Percentiles rank a stretch among this genome's conserved stretches.
These are phyloP conservation scores for Lateolabrax maculatus DNA, from an alignment of 2,797 vertebrate genomes.

Conservation along the genomic window DNA sequence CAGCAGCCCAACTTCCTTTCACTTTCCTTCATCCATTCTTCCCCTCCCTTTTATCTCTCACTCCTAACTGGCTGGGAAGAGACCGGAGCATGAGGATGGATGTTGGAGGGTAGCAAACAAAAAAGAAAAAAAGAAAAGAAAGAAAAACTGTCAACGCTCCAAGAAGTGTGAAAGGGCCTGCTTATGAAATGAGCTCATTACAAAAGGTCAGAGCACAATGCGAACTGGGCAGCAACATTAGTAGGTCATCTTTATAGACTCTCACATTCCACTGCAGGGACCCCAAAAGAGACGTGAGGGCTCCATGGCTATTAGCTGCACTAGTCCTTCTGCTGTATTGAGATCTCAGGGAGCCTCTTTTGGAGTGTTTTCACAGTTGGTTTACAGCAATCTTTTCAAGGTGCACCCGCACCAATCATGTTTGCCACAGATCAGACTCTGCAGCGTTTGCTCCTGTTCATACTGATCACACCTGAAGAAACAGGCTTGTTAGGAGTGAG, in stretches of 20 bases:
- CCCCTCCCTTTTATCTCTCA: not conserved
- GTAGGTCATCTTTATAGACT: constrained; percentile 38
- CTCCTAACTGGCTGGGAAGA: not conserved
- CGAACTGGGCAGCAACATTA: constrained; percentile 35
- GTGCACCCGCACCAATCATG: constrained; percentile 1
- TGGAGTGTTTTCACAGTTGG: constrained; percentile 21
- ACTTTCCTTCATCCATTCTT: constrained; percentile 37
- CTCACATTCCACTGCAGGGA: constrained; percentile 32
- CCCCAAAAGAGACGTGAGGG: constrained; percentile 11
- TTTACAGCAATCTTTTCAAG: constrained; percentile 22
- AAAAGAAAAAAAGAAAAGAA: not conserved
- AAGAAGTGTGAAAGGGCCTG: constrained; percentile 34
- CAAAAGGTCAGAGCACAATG: constrained; percentile 53
- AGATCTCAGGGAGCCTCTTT: constrained; percentile 28
- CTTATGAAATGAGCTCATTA: constrained; percentile 48
- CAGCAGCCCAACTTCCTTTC: constrained; percentile 56
- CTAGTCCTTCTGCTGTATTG: constrained; percentile 33
- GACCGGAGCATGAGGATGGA: constrained; percentile 20
- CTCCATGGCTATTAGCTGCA: constrained; percentile 33
- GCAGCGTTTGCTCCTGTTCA: too few relatives aligned
- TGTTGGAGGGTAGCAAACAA: constrained; percentile 17
- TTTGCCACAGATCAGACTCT: not conserved
- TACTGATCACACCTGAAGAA: constrained; percentile 8
- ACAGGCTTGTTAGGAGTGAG: not conserved
- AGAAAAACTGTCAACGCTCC: constrained; percentile 1